Evolutionary conservation across 2,797 vertebrate species (phyloP).

Genomic region (Tolypeutes matacus): DNA sequence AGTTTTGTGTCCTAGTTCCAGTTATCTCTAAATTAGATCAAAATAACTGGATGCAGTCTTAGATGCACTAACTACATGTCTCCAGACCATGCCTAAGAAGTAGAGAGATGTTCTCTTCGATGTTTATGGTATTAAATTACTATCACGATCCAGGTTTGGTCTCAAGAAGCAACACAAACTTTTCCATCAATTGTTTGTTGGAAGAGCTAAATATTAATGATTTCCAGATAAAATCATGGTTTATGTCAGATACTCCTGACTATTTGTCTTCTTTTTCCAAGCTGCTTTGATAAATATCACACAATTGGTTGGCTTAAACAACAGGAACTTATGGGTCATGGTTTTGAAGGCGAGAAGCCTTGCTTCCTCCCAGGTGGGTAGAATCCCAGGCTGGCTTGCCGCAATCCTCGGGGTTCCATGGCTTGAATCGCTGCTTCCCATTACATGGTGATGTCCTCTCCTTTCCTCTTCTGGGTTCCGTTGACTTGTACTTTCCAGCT

Average conservation of each 20-base stretch:
- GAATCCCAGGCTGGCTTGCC: too few species aligned
- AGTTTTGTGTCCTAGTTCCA: background rate
- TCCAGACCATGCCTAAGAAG: background rate
- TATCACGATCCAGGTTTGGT: background rate
- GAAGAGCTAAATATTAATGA: constrained; percentile 9
- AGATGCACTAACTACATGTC: background rate
- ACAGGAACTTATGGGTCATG: too few species aligned
- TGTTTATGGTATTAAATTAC: background rate
- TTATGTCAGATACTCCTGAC: background rate
- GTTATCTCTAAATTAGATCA: constrained; percentile 11
- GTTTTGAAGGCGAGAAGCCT: too few species aligned
- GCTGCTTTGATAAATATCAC: too few species aligned
- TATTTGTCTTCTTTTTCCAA: background rate
- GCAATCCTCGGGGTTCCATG: too few species aligned
- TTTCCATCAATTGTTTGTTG: background rate
- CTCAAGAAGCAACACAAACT: constrained; percentile 30
- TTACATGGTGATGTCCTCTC: too few species aligned
- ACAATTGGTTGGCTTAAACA: too few species aligned
- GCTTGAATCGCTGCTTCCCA: too few species aligned
- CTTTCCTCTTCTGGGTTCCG: too few species aligned
- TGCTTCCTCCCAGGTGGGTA: too few species aligned
- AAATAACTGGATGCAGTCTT: background rate
- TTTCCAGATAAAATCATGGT: background rate
- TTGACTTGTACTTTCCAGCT: too few species aligned
- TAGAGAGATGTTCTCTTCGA: background rate